These are phyloP conservation scores for Solen grandis DNA, from an alignment of 1,140 invertebrate species.

Conservation along the genomic window DNA sequence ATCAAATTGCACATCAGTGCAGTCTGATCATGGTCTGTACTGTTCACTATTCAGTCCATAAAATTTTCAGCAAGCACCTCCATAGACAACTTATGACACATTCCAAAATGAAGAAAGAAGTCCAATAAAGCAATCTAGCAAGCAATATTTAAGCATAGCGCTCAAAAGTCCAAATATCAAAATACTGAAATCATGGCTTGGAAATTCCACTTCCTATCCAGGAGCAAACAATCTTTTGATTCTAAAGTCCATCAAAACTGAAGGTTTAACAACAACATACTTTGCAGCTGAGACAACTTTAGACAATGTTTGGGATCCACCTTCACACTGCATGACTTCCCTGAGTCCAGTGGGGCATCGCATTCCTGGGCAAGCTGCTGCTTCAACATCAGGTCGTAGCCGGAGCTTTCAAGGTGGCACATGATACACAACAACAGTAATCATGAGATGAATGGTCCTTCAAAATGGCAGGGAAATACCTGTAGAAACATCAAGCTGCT, in stretches of 20 bases:
- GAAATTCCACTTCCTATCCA: no score
- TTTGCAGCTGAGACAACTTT: slow-evolving; percentile 86
- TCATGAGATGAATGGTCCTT: slow-evolving; percentile 93
- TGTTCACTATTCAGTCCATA: no score
- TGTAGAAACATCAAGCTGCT: slow-evolving; percentile 59
- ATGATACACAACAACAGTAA: slow-evolving; percentile 87
- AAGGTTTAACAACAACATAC: slow-evolving; percentile 59
- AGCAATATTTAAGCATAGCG: neutral
- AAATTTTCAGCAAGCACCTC: no score
- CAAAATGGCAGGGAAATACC: slow-evolving; percentile 89
- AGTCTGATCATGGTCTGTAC: no score
- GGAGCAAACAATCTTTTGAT: no score
- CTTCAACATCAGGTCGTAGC: slow-evolving; percentile 85
- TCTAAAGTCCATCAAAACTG: no score
- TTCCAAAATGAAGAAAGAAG: no score
- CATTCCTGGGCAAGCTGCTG: slow-evolving; percentile 85
- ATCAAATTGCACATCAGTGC: no score
- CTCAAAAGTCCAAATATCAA: neutral
- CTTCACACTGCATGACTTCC: slow-evolving; percentile 78
- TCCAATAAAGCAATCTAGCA: no score
- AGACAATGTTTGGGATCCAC: slow-evolving; percentile 77
- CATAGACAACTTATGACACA: no score
- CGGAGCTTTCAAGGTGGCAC: slow-evolving; percentile 89
- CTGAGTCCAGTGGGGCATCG: slow-evolving; percentile 84
- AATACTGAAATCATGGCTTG: no score